Conservation (phyloP, 2,113 vertebrate species). For the Brachyhypopomus occidentalis region DNA sequence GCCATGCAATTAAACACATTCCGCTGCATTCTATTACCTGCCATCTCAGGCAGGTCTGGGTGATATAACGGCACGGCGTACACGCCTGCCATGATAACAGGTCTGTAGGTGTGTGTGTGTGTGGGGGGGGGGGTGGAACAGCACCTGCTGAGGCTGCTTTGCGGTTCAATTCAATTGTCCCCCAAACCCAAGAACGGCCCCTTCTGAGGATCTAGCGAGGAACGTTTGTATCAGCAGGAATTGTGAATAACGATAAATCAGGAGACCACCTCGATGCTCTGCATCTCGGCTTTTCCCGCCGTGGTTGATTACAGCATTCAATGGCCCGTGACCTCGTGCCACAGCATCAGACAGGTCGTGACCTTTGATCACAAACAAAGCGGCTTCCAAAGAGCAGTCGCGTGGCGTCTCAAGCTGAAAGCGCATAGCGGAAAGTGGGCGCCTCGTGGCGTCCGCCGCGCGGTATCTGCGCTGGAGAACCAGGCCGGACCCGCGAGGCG, state of each 20-base stretch:
- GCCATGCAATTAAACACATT: slow-evolving; percentile 11
- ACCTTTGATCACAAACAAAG: not conserved
- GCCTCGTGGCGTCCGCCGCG: too few relatives aligned
- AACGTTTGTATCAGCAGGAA: too few relatives aligned
- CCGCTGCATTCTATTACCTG: not conserved
- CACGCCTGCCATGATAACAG: too few relatives aligned
- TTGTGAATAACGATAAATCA: too few relatives aligned
- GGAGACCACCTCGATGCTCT: not conserved
- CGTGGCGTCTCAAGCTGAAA: not conserved
- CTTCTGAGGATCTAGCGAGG: too few relatives aligned
- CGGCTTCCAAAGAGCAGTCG: not conserved
- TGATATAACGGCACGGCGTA: not conserved
- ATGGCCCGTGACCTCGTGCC: not conserved
- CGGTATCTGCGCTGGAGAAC: not conserved
- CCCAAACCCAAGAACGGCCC: too few relatives aligned
- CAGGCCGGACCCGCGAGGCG: not conserved
- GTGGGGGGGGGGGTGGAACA: too few relatives aligned
- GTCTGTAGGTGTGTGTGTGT: too few relatives aligned
- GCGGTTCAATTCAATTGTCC: too few relatives aligned
- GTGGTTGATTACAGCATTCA: not conserved
- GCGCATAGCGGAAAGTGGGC: too few relatives aligned
- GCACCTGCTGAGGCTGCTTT: too few relatives aligned
- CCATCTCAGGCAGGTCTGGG: not conserved
- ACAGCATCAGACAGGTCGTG: not conserved
- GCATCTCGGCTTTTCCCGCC: not conserved